These are phyloP conservation scores for Papilio polyxenes DNA, from an alignment of 1,140 invertebrate genomes.

Conservation along the genomic window DNA sequence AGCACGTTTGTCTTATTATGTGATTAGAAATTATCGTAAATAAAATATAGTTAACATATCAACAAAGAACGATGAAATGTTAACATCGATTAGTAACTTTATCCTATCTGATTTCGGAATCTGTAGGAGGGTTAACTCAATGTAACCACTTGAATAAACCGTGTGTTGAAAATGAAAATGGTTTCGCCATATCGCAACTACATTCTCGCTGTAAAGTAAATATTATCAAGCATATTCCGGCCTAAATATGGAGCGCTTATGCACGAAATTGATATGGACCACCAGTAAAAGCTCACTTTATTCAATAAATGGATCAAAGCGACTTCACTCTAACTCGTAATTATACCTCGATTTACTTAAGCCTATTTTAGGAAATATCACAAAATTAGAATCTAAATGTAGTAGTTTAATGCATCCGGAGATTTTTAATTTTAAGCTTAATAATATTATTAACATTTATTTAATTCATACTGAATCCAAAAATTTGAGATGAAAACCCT, in stretches of 20 bases:
- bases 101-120: neutral
- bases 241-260: slow-evolving; percentile 13
- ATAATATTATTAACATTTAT: too few relatives aligned
- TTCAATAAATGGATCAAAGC: slow-evolving; percentile 13
- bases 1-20: neutral
- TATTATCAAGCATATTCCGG: neutral
- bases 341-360: slow-evolving; percentile 8
- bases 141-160: slow-evolving; percentile 3
- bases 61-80: neutral
- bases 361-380: too few relatives aligned
- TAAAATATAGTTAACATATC: too few relatives aligned
- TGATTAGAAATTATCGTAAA: neutral
- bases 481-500: too few relatives aligned
- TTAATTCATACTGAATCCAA: too few relatives aligned
- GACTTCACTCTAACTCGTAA: slow-evolving; percentile 1
- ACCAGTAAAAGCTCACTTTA: slow-evolving; percentile 8
- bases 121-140: neutral
- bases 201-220: neutral
- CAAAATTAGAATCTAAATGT: too few relatives aligned
- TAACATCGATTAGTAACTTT: neutral
- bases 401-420: too few relatives aligned
- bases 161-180: neutral
- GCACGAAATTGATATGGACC: slow-evolving; percentile 11
- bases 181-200: slow-evolving; percentile 4
- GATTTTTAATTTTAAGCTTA: too few relatives aligned